Base-by-base conservation (phyloP, 2,888 invertebrate species). In the Andricus quercusramuli region DNA sequence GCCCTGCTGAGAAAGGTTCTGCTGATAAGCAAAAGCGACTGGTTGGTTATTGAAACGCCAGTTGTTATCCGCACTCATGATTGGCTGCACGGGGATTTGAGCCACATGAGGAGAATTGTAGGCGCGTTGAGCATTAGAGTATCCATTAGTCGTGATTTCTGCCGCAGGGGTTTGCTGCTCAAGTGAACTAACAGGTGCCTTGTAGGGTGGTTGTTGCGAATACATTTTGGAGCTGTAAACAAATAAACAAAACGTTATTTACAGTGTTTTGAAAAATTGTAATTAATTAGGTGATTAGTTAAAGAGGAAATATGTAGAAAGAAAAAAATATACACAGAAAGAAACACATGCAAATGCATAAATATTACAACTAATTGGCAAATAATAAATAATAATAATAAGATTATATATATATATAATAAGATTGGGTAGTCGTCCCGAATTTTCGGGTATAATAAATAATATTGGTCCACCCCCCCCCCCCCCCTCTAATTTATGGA, bases 1-100 rank as follows among this genome's bases (percentile, higher is more conserved):
- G 37, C 66, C 74, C 64, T 62, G 56, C 74, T 86, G 13, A 44
- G 80, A 25, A 78, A 83, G 15, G 59, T 66, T 17, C 8, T 66
- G 44, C 15, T 74, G 74, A 74, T 74, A 51, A 11, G 29, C 13
- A 5, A n/a, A 74, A 11, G 51, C 17, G 17, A 47, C 4, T 32
- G 37, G 37, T 37, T 51, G 74, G 5, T 51, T 56, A 13, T 51
- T 51, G 13, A 32, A 32, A 32, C 51, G 74, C 29, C 32, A 74
- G 32, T 74, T 74, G 32, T 74, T 74, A 17, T 25, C 70, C 20
- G 20, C 17, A 17, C n/a, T 17, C 56, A 51, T 47, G 20, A 32
- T 56, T 5, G 51, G 29, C 32, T 74, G 74, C 1, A 56, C 32
- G 20, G 32, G 11, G 6, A 32, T 56, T 32, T 32, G 32, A 56